Evolutionary conservation across 2,888 invertebrate genomes (phyloP), one percentile per base, ranked within the genome.

Genomic region (Eustalomyia histrio): DNA sequence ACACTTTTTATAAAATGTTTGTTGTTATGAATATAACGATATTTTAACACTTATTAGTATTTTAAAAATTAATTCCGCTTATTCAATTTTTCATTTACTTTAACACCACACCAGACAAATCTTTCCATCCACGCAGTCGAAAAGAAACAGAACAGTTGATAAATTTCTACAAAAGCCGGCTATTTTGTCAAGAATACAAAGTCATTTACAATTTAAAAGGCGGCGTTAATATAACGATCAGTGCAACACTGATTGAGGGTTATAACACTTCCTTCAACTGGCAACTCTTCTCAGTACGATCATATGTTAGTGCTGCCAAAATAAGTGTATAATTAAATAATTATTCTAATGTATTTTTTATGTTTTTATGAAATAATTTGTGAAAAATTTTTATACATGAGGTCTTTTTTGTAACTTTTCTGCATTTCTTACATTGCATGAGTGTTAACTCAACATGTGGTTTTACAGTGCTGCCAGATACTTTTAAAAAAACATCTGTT

Each of bases 71-170:
- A 29, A 16, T 55, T 55, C n/a, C 17, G 29, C 14, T 33, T 10
- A 33, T 17, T 58, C 29, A 58, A 33, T 16, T 52, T 14, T 64
- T 5, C 58, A 63, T 47, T 68, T 14, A 18, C 55, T 65, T 39
- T 21, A 63, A 33, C 72, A 80, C 72, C 67, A 76, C 80, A 80
- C 72, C 76, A 76, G 76, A 80, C 80, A 80, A 76, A 73, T 76
- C 80, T 76, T 80, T 80, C 76, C 80, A 63, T 80, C 75, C 80
- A 80, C 79, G 83, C 74, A 79, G 81, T 81, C 83, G 83, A 81
- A 81, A 80, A 80, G 81, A 83, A 83, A 83, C 83, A 83, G 83
- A 83, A 83, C 35, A 64, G 52, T 79, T 75, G 75, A 60, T 43
- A 74, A 60, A 69, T 33, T 43, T 43, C 50, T 53, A 47, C 47